These are phyloP conservation scores for Proales similis DNA, from an alignment of 1,140 invertebrate species.

Conservation along the genomic window DNA sequence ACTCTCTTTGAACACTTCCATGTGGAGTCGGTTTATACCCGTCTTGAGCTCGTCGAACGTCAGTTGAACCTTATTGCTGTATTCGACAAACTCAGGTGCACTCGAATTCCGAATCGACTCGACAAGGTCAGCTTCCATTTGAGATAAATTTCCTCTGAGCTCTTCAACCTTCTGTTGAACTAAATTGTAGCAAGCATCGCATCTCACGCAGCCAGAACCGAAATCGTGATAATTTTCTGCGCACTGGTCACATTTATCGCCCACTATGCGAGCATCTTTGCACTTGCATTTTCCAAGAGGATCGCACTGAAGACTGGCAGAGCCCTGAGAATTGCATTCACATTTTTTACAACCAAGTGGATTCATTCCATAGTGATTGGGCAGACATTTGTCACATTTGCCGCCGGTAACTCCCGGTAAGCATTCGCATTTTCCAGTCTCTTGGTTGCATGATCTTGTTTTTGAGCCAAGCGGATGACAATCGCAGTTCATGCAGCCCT, in stretches of 20 bases:
- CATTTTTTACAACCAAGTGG: constrained; percentile 71
- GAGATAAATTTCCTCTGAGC: background rate
- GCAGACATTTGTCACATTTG: constrained; percentile 70
- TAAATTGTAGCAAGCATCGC: constrained; percentile 37
- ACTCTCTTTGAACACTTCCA: background rate
- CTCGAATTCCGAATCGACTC: constrained; percentile 8
- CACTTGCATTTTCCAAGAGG: constrained; percentile 74
- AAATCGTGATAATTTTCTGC: constrained; percentile 58
- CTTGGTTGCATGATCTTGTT: constrained; percentile 64
- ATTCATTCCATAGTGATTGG: constrained; percentile 74
- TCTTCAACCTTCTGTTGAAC: constrained; percentile 19
- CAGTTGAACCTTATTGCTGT: constrained; percentile 18
- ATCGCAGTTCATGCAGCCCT: constrained; percentile 60
- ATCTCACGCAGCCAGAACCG: constrained; percentile 45
- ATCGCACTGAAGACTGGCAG: constrained; percentile 67
- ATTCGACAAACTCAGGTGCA: background rate
- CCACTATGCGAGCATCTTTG: constrained; percentile 74
- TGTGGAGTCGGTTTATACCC: constrained; percentile 4
- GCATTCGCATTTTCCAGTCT: constrained; percentile 73
- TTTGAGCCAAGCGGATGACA: constrained; percentile 70
- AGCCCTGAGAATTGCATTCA: constrained; percentile 76
- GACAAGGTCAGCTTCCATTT: constrained; percentile 2
- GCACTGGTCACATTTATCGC: constrained; percentile 74
- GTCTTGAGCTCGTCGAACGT: constrained; percentile 15
- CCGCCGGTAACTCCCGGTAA: constrained; percentile 71